Percentiles rank a stretch among this genome's conserved stretches.
Conservation (phyloP, 23 tunicate species). For the Clavelina lepadiformis region DNA sequence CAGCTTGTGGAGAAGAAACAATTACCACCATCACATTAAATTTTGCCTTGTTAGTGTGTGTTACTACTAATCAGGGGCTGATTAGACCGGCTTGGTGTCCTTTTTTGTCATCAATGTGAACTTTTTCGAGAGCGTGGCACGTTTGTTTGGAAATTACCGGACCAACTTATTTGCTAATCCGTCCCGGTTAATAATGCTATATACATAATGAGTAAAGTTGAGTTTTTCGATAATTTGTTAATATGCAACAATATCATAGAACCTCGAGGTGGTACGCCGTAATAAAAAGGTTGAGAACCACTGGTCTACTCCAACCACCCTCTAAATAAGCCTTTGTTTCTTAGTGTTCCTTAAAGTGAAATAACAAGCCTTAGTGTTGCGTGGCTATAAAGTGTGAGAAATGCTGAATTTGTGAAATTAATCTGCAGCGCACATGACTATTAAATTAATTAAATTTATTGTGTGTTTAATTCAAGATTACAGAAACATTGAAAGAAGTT, state of each 20-base stretch:
- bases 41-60: slow-evolving; percentile 10
- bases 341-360: too few species aligned
- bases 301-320: too few species aligned
- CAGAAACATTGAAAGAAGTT: too few species aligned
- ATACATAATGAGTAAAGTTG: neutral
- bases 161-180: neutral
- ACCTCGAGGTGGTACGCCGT: slow-evolving; percentile 3
- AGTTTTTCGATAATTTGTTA: slow-evolving; percentile 1
- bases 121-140: neutral
- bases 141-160: neutral
- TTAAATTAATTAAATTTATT: too few species aligned
- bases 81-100: neutral
- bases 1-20: slow-evolving; percentile 30
- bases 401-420: too few species aligned
- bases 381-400: too few species aligned
- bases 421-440: too few species aligned
- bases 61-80: too few species aligned
- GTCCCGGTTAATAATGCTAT: neutral
- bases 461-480: too few species aligned
- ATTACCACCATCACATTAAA: slow-evolving; percentile 24
- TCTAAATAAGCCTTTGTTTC: too few species aligned
- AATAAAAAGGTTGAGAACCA: slow-evolving; percentile 2
- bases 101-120: too few species aligned
- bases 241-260: slow-evolving; percentile 2
- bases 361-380: too few species aligned